Percentiles rank a stretch among this genome's conserved stretches.
phyloP scores from a whole-genome alignment of 2,797 vertebrate species.

The Siniperca scherzeri region DNA sequence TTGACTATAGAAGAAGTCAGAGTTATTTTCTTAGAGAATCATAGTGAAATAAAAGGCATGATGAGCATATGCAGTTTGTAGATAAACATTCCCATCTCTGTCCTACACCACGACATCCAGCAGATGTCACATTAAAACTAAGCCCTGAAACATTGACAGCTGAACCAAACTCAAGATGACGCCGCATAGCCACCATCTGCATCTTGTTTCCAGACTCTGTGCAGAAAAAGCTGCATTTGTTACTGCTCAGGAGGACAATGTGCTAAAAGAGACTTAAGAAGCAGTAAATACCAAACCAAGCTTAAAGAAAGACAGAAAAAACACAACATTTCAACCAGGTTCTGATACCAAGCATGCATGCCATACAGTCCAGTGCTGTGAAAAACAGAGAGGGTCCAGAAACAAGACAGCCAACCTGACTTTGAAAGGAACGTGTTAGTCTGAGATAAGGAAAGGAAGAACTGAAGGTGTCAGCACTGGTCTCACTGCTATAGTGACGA shows the following conservation, averaged over 20 bases:
- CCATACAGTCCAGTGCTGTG: constrained; percentile 14
- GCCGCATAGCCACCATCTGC: background rate
- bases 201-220: constrained; percentile 35
- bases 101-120: constrained; percentile 9
- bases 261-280: constrained; percentile 15
- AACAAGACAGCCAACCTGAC: constrained; percentile 36
- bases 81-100: constrained; percentile 31
- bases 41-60: constrained; percentile 12
- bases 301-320: constrained; percentile 14
- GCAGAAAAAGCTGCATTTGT: constrained; percentile 34
- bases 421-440: constrained; percentile 28
- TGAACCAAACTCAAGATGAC: background rate
- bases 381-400: constrained; percentile 25
- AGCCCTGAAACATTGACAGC: background rate
- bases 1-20: background rate
- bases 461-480: background rate
- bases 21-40: constrained; percentile 11
- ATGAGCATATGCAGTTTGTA: constrained; percentile 53
- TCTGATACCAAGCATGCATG: constrained; percentile 80
- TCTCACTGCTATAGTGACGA: background rate
- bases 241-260: constrained; percentile 35
- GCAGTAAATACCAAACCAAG: constrained; percentile 6
- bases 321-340: constrained; percentile 5
- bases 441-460: background rate
- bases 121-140: background rate